Conservation (phyloP, 2,113 vertebrate species). For the Tragelaphus buxtoni region DNA sequence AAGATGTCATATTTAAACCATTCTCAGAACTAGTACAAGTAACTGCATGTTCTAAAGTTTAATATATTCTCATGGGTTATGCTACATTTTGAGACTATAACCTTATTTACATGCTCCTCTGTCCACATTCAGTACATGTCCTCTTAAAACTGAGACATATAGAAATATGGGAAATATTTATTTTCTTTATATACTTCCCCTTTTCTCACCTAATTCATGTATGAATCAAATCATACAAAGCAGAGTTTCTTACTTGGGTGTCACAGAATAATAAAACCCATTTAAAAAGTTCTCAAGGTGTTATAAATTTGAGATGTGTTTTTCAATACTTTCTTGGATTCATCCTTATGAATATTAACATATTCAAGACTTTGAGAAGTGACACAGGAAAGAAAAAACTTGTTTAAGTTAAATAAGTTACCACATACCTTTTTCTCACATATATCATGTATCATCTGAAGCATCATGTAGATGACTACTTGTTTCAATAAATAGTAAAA, state of each 20-base stretch:
- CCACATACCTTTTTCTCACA: background rate
- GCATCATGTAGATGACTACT: background rate
- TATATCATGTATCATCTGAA: background rate
- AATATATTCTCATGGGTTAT: background rate
- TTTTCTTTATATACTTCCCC: background rate
- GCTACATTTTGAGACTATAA: background rate
- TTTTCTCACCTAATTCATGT: background rate
- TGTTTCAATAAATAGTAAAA: background rate
- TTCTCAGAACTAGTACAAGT: background rate
- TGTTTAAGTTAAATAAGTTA: background rate
- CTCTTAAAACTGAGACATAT: background rate
- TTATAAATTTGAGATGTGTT: background rate
- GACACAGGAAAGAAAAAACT: background rate
- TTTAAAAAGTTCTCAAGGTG: background rate
- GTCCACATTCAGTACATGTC: background rate
- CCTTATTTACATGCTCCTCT: background rate
- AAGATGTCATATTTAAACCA: background rate
- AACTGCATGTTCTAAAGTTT: background rate
- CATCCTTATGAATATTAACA: background rate
- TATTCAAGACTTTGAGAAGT: background rate
- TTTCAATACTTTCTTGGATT: background rate
- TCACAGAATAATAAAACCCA: background rate
- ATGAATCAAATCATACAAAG: background rate
- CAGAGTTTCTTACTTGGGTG: background rate
- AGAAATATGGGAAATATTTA: background rate